Evolutionary conservation across 2,113 vertebrate species (phyloP).

Genomic region (Eonycteris spelaea): DNA sequence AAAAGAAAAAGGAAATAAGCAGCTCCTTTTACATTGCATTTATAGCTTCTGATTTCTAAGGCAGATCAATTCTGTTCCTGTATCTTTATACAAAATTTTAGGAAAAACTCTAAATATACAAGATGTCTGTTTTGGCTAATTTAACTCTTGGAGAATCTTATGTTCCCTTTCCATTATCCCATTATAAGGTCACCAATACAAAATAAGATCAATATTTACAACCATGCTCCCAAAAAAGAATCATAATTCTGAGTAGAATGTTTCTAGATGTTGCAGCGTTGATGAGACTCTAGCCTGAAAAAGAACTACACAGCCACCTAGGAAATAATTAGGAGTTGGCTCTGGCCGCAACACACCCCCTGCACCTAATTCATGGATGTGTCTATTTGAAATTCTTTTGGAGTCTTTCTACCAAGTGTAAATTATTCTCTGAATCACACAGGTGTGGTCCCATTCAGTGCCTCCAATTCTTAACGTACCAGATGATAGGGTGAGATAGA

Average conservation of each 20-base stretch:
- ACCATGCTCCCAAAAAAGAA: not conserved
- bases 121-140: not conserved
- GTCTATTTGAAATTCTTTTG: not conserved
- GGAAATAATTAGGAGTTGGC: not conserved
- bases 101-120: not conserved
- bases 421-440: not conserved
- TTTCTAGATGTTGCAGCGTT: not conserved
- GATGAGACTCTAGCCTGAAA: not conserved
- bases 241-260: not conserved
- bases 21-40: not conserved
- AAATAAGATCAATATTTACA: not conserved
- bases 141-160: not conserved
- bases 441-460: not conserved
- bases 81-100: not conserved
- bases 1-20: no score
- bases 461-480: not conserved
- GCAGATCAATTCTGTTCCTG: not conserved
- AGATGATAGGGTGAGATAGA: not conserved
- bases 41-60: not conserved
- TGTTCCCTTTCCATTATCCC: not conserved
- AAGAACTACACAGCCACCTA: not conserved
- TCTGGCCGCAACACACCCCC: not conserved
- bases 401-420: not conserved
- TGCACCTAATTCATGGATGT: not conserved
- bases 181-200: not conserved